phyloP scores from a whole-genome alignment of 2,888 invertebrate species.

The Patella caerulea region DNA sequence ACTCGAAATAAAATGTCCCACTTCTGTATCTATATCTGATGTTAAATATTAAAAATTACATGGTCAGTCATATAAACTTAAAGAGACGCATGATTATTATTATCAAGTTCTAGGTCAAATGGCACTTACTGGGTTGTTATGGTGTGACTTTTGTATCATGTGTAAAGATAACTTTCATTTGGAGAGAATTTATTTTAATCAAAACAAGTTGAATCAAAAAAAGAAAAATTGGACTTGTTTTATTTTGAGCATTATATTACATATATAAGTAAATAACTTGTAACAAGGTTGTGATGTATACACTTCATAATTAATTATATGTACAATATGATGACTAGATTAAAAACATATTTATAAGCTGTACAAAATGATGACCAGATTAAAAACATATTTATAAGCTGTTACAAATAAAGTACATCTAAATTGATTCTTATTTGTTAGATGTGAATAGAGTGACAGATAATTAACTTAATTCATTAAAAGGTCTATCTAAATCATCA shows the following conservation, averaged over 20 bases:
- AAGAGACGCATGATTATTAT: conserved; percentile 13
- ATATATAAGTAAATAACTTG: neutral
- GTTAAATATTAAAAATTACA: neutral
- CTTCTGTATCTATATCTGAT: too few species aligned
- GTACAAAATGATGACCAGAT: too few species aligned
- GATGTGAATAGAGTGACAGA: too few species aligned
- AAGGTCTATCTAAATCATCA: too few species aligned
- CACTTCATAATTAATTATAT: too few species aligned
- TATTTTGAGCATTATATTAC: neutral
- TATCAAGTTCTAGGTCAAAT: conserved; percentile 11
- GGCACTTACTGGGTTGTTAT: neutral
- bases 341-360: too few species aligned
- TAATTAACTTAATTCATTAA: too few species aligned
- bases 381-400: too few species aligned
- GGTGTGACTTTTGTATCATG: conserved; percentile 17
- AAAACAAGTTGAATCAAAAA: neutral
- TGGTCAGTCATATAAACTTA: neutral
- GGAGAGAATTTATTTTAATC: neutral
- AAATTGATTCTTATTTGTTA: too few species aligned
- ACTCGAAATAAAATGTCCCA: conserved; percentile 5
- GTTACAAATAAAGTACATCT: too few species aligned
- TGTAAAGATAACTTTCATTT: conserved; percentile 6
- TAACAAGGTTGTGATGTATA: too few species aligned
- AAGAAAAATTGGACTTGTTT: conserved; percentile 14
- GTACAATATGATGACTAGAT: too few species aligned